A percentile compares a stretch with the other conserved stretches of the same genome.
Evolutionary conservation across 2,113 vertebrate species (phyloP).

Genomic region (Sphyrna mokarran): DNA sequence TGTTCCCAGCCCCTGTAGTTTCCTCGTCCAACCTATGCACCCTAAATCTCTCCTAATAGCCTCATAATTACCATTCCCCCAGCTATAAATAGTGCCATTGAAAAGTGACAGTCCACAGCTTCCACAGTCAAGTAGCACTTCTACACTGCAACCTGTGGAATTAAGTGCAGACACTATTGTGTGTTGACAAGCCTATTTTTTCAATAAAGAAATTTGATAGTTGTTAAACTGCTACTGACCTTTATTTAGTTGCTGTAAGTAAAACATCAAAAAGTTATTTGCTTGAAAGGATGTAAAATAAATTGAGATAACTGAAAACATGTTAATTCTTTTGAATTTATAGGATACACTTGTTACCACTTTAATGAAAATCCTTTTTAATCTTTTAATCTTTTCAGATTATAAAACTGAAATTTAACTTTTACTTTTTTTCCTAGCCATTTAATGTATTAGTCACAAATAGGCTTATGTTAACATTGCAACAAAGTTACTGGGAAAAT

Average conservation of each 20-base stretch:
- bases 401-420: background rate
- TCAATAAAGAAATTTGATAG: background rate
- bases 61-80: no score
- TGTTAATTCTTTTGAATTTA: background rate
- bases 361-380: background rate
- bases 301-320: background rate
- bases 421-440: no score
- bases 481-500: no score
- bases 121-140: conserved; percentile 11
- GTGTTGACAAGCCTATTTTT: background rate
- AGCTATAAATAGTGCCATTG: background rate
- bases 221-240: background rate
- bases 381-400: background rate
- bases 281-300: background rate
- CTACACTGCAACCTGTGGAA: background rate
- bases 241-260: background rate
- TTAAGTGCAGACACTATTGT: background rate
- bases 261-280: background rate
- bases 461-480: no score
- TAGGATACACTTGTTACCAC: background rate
- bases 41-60: no score
- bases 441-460: background rate
- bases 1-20: no score
- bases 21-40: no score
- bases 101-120: background rate